phyloP scores from a whole-genome alignment of 1,140 invertebrate genomes.

The Mactra quadrangularis region DNA sequence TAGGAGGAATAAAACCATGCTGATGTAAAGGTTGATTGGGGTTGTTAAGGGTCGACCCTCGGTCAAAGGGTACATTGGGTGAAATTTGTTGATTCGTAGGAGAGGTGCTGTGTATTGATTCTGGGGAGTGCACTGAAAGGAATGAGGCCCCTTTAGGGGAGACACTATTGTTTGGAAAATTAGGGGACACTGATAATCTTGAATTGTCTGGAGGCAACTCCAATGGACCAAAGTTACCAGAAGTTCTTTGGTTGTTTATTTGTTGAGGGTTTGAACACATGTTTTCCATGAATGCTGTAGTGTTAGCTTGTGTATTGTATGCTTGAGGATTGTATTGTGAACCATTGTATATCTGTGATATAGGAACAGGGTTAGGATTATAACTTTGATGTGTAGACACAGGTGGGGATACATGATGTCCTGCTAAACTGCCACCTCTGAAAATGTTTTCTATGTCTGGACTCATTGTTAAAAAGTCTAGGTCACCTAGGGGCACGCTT shows the following conservation, averaged over 20 bases:
- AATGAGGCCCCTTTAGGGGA: not conserved
- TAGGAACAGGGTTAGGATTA: not conserved
- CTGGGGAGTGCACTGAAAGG: constrained; percentile 14
- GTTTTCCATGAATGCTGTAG: constrained; percentile 11
- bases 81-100: not conserved
- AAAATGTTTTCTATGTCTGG: constrained; percentile 37
- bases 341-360: not conserved
- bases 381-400: not conserved
- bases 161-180: constrained; percentile 24
- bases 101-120: constrained; percentile 43
- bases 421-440: not conserved
- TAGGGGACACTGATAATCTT: constrained; percentile 25
- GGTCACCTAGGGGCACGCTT: constrained; percentile 11
- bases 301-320: not conserved
- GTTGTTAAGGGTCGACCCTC: not conserved
- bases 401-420: not conserved
- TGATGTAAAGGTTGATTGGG: constrained; percentile 5
- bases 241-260: not conserved
- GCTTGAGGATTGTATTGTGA: not conserved
- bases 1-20: not conserved
- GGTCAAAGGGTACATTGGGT: constrained; percentile 5
- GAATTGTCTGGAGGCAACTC: constrained; percentile 3
- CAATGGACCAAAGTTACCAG: constrained; percentile 1
- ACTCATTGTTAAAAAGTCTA: constrained; percentile 50
- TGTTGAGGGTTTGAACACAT: constrained; percentile 12